Evolutionary conservation across 2,888 invertebrate genomes (phyloP).

Genomic region (Timema podura): DNA sequence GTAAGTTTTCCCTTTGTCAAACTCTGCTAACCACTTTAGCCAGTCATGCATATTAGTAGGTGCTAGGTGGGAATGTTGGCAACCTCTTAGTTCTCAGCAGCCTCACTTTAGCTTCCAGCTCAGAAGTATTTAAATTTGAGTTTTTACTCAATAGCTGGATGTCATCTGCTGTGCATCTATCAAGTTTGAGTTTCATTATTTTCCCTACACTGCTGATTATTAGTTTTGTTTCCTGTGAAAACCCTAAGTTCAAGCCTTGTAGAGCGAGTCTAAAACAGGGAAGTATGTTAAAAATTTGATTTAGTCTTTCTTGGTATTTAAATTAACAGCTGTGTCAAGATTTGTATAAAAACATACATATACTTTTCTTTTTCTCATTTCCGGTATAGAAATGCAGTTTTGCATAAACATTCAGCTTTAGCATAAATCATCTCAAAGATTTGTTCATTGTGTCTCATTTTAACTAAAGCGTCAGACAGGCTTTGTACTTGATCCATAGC

Average conservation of each 20-base stretch:
- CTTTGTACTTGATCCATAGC: neutral
- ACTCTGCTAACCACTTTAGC: neutral
- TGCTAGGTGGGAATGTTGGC: too few relatives aligned
- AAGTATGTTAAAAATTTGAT: neutral
- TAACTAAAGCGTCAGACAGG: neutral
- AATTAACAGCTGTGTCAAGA: neutral
- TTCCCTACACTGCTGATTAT: neutral
- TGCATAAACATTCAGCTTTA: neutral
- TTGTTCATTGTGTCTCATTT: neutral
- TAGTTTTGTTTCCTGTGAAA: constrained; percentile 1
- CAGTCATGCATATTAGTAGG: neutral
- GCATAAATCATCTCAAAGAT: neutral
- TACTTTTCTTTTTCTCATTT: neutral
- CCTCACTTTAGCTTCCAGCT: too few relatives aligned
- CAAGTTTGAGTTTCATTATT: neutral
- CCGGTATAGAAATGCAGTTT: neutral
- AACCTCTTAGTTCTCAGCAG: too few relatives aligned
- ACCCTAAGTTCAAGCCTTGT: neutral
- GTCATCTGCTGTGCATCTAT: too few relatives aligned
- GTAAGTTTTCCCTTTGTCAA: neutral
- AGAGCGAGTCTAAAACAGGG: constrained; percentile 2
- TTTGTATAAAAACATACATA: neutral
- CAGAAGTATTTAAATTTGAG: too few relatives aligned
- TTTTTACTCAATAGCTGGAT: too few relatives aligned
- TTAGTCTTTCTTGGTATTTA: neutral